phyloP scores from a whole-genome alignment of 1,140 invertebrate species.

The Monomorium pharaonis region DNA sequence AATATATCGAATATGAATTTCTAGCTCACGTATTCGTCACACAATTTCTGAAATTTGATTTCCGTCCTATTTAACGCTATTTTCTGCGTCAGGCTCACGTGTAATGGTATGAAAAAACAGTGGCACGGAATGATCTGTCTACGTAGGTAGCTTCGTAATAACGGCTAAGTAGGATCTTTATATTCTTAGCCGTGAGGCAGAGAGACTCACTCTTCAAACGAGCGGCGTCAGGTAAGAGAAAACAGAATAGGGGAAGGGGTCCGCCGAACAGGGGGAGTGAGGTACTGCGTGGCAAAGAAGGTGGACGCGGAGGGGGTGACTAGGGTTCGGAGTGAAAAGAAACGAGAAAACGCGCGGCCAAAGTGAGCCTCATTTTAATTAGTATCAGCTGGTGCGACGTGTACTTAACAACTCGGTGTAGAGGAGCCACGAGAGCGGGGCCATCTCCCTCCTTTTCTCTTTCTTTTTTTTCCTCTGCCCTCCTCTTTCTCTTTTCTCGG shows the following conservation, averaged over 20 bases:
- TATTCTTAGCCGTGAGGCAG: constrained; percentile 83
- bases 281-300: not conserved
- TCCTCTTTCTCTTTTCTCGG: constrained; percentile 62
- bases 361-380: constrained; percentile 84
- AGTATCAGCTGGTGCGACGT: constrained; percentile 84
- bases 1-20: constrained; percentile 22
- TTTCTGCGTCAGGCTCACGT: constrained; percentile 7
- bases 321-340: constrained; percentile 51
- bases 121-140: constrained; percentile 82
- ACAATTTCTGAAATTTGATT: not conserved
- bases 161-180: constrained; percentile 85
- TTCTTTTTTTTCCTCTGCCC: constrained; percentile 5
- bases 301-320: constrained; percentile 26
- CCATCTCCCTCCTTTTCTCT: constrained; percentile 53
- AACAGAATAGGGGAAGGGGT: constrained; percentile 23
- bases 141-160: constrained; percentile 83
- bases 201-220: constrained; percentile 53
- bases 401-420: constrained; percentile 81
- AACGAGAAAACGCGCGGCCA: constrained; percentile 68
- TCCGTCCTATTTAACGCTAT: not conserved
- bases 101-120: constrained; percentile 68
- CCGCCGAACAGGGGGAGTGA: not conserved
- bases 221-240: constrained; percentile 50
- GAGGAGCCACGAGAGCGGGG: constrained; percentile 61
- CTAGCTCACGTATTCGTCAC: not conserved